A percentile compares a stretch with the other conserved stretches of the same genome.
Conservation (phyloP, 2,113 vertebrate genomes). For the Todiramphus saurophagus region DNA sequence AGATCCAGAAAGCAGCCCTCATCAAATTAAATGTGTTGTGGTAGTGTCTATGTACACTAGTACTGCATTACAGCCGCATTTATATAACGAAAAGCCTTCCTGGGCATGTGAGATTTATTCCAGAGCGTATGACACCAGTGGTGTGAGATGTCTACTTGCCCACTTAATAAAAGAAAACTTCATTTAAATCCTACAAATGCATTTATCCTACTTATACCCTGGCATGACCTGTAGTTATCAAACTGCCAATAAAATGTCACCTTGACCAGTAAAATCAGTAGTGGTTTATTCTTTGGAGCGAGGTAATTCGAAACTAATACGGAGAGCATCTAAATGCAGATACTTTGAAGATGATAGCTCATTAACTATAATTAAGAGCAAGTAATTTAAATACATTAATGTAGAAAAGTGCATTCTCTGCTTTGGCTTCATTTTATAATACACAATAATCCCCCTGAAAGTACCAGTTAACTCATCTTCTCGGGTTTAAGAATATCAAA, state of each 20-base stretch:
- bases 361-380: constrained; percentile 34
- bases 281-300: background rate
- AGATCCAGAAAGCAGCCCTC: background rate
- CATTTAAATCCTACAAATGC: background rate
- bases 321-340: background rate
- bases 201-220: background rate
- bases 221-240: background rate
- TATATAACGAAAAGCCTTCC: background rate
- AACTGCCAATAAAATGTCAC: background rate
- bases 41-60: background rate
- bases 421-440: background rate
- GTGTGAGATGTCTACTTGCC: background rate
- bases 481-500: background rate
- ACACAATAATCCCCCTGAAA: background rate
- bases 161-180: background rate
- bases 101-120: background rate
- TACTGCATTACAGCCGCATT: constrained; percentile 58
- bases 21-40: background rate
- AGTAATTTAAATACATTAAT: background rate
- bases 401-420: background rate
- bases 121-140: background rate
- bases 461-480: background rate
- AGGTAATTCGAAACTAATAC: background rate
- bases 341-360: constrained; percentile 10
- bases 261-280: background rate